Evolutionary conservation across 2,113 vertebrate genomes (phyloP), one percentile per base, ranked within the genome.

Genomic region (Gnathonemus echidnorhynchus): DNA sequence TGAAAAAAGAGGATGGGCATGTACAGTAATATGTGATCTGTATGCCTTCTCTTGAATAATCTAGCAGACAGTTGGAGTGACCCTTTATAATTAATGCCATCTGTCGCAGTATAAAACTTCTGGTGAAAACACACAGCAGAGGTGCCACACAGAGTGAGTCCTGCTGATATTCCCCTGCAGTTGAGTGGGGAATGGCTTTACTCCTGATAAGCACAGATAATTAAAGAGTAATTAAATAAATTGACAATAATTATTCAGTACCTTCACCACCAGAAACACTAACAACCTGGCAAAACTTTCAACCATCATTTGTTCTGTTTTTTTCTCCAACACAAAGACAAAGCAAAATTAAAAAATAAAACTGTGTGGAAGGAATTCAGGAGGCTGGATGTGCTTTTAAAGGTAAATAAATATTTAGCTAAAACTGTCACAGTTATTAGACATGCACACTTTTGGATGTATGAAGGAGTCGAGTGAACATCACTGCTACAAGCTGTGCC

Each of bases 321-420:
- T 56, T 46, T 86, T 48, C 19, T n/a, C 13, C 83, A 85, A 48
- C 6, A 46, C 42, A 9, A 21, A 84, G 17, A 52, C 19, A 74
- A n/a, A 45, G 27, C 3, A 19, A 87, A 52, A 35, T 42, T 17
- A 35, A n/a, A 7, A 27, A 11, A 27, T 9, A 49, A 53, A 96
- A 99, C 97, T 95, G 83, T 2, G 8, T 24, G 97, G 99, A 85
- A 99, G 97, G 94, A 99, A 99, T 92, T 98, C 98, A 89, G 99
- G 99, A 85, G n/a, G 98, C 98, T 89, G 98, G 98, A 93, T 99
- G 98, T 89, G 99, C 98, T 98, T 99, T 15, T 0, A 90, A 1
- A 74, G 3, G 90, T 58, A 90, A 42, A 88, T 46, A 17, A 48
- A 45, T 7, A 45, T 39, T 45, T 21, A 21, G 31, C 77, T 83